Evolutionary conservation across 2,797 vertebrate genomes (phyloP).

Genomic region (Microtus agrestis): DNA sequence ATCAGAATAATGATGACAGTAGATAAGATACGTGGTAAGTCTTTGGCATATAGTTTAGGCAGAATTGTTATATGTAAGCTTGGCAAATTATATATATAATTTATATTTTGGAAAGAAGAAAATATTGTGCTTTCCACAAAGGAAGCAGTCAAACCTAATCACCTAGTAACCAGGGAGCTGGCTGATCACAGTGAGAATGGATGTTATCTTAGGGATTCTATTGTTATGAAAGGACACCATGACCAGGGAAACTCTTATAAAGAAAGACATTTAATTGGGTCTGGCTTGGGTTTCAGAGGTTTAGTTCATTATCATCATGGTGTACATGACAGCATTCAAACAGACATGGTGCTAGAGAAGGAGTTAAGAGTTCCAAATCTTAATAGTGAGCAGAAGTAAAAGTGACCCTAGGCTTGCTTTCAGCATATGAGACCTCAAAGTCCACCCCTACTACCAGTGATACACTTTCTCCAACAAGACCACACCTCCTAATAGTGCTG

Average conservation of each 20-base stretch:
- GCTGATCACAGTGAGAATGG: not conserved
- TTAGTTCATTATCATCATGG: not conserved
- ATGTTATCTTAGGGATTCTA: not conserved
- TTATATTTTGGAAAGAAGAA: not conserved
- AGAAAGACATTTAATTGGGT: not conserved
- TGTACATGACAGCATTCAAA: not conserved
- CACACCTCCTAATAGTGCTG: not conserved
- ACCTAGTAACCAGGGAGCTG: not conserved
- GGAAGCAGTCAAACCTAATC: not conserved
- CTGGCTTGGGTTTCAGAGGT: not conserved
- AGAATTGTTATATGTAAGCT: not conserved
- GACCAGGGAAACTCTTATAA: not conserved
- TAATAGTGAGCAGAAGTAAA: not conserved
- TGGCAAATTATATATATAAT: not conserved
- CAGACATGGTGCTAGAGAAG: not conserved
- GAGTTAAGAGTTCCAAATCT: not conserved
- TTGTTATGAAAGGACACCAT: not conserved
- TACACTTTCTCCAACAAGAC: not conserved
- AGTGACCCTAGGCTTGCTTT: not conserved
- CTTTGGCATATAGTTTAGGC: not conserved
- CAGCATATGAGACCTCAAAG: not conserved
- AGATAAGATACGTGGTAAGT: not conserved
- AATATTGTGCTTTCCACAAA: not conserved
- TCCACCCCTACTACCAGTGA: not conserved
- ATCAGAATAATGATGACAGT: not conserved